These are phyloP conservation scores for Conistra vaccinii DNA, from an alignment of 2,888 invertebrate genomes.

Conservation along the genomic window DNA sequence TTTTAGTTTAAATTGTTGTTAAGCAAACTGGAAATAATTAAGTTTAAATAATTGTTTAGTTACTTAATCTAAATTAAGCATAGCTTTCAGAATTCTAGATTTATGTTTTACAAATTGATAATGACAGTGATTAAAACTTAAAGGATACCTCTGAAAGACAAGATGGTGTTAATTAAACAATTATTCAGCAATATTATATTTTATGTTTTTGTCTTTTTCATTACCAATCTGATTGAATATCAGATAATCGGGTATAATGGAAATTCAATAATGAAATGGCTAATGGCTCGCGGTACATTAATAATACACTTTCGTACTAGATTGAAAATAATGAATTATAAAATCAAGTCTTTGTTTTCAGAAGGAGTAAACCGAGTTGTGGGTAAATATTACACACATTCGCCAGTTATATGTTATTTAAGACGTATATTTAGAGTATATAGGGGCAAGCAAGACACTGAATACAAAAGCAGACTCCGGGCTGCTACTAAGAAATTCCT, in stretches of 20 bases:
- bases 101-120: background rate
- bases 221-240: background rate
- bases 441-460: background rate
- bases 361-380: background rate
- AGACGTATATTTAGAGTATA: background rate
- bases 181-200: background rate
- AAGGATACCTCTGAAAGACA: background rate
- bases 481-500: background rate
- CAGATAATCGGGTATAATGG: slow-evolving; percentile 11
- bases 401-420: background rate
- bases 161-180: background rate
- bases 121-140: background rate
- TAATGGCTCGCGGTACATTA: background rate
- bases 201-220: background rate
- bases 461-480: no score
- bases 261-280: slow-evolving; percentile 16
- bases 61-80: slow-evolving; percentile 5
- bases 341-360: no score
- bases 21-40: slow-evolving; percentile 40
- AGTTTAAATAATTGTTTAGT: slow-evolving; percentile 21
- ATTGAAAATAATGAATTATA: slow-evolving; percentile 2
- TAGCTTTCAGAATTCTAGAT: slow-evolving; percentile 6
- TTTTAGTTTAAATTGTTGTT: slow-evolving; percentile 26
- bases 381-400: background rate
- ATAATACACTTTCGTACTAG: background rate